Evolutionary conservation across 2,888 invertebrate species (phyloP).

Genomic region (Urechis unicinctus): DNA sequence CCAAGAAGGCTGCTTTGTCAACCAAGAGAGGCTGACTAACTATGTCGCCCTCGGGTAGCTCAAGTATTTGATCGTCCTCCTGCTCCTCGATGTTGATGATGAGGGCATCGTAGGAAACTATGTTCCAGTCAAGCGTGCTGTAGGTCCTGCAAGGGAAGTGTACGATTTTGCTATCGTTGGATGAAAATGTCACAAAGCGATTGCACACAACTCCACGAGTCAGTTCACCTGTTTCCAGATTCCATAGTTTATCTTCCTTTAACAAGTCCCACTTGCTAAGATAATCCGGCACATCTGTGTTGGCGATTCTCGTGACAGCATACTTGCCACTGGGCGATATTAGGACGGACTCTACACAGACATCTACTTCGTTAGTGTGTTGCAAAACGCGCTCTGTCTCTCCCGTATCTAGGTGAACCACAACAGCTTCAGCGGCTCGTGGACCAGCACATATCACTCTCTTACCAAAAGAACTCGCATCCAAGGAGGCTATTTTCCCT

Average conservation of each 20-base stretch:
- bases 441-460: conserved; percentile 24
- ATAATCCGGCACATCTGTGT: conserved; percentile 10
- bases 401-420: conserved; percentile 27
- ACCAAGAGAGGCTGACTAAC: conserved; percentile 10
- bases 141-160: conserved; percentile 28
- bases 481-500: conserved; percentile 19
- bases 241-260: conserved; percentile 33
- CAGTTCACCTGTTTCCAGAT: conserved; percentile 23
- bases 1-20: conserved; percentile 5
- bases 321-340: conserved; percentile 30
- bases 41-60: conserved; percentile 14
- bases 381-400: conserved; percentile 25
- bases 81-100: not conserved
- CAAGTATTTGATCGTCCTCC: conserved; percentile 2
- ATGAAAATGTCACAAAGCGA: conserved; percentile 27
- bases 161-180: conserved; percentile 21
- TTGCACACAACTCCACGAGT: conserved; percentile 20
- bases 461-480: conserved; percentile 19
- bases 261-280: conserved; percentile 20
- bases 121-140: conserved; percentile 5
- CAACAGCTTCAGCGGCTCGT: conserved; percentile 31
- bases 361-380: conserved; percentile 25
- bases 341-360: conserved; percentile 16
- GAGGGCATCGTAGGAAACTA: conserved; percentile 8
- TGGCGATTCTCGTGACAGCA: conserved; percentile 24